Conservation (phyloP, 35 echinoderm and acorn worm genomes). For the Acanthaster planci region DNA sequence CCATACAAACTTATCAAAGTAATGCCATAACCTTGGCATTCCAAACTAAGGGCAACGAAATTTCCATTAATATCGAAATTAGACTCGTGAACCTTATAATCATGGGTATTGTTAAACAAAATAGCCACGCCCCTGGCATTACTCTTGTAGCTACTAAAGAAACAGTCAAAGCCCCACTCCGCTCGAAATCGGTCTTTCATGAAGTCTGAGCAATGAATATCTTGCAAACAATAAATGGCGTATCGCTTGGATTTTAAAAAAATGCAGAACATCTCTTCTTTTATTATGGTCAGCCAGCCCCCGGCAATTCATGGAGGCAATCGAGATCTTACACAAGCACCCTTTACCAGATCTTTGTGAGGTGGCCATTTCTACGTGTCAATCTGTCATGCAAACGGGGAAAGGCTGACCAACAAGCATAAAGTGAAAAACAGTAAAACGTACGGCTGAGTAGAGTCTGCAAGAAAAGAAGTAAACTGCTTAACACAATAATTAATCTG, state of each 20-base stretch:
- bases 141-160: background rate
- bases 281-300: constrained; percentile 23
- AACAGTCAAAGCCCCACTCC: constrained; percentile 31
- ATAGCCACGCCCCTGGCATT: constrained; percentile 22
- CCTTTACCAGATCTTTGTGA: too few species aligned
- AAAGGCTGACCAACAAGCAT: too few species aligned
- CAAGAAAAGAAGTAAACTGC: too few species aligned
- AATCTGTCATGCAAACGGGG: too few species aligned
- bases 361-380: too few species aligned
- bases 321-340: too few species aligned
- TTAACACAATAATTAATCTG: too few species aligned
- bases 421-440: too few species aligned
- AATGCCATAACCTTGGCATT: background rate
- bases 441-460: too few species aligned
- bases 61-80: constrained; percentile 18
- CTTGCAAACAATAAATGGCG: constrained; percentile 40
- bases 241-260: constrained; percentile 13
- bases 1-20: constrained; percentile 27
- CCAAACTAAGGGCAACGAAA: background rate
- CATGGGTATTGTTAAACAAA: background rate
- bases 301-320: too few species aligned
- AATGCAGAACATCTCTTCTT: constrained; percentile 31
- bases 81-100: background rate
- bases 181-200: background rate
- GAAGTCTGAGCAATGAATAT: constrained; percentile 11